Evolutionary conservation across 2,797 vertebrate genomes (phyloP).

Genomic region (Myotis daubentonii): DNA sequence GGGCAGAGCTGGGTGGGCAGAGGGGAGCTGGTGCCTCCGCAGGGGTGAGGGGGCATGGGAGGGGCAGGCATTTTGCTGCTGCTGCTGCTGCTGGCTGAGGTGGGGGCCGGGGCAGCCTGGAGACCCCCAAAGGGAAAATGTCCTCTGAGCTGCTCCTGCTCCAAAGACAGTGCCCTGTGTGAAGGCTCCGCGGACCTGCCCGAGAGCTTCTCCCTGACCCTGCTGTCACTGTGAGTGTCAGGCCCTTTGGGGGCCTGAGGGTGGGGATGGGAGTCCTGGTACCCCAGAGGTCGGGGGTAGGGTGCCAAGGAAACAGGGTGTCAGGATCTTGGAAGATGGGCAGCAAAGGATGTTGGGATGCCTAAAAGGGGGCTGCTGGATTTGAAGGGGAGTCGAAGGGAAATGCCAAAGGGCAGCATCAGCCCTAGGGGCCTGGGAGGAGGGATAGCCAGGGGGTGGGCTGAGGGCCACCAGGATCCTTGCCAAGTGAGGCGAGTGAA

Average conservation of each 20-base stretch:
- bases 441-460: background rate
- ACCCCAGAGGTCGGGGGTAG: background rate
- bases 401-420: background rate
- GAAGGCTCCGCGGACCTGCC: constrained; percentile 81
- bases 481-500: background rate
- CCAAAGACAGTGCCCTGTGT: constrained; percentile 82
- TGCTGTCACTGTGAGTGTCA: constrained; percentile 83
- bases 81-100: constrained; percentile 60
- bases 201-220: constrained; percentile 72
- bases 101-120: constrained; percentile 9
- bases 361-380: background rate
- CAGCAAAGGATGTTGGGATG: background rate
- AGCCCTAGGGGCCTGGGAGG: background rate
- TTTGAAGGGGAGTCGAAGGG: background rate
- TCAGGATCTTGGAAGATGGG: background rate
- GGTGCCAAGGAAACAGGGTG: background rate
- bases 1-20: constrained; percentile 2
- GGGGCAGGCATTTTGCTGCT: constrained; percentile 43
- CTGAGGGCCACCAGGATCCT: background rate
- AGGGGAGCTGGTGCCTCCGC: background rate
- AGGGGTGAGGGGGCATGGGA: constrained; percentile 65
- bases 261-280: background rate
- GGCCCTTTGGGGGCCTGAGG: background rate
- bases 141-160: constrained; percentile 81
- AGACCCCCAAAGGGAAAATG: constrained; percentile 81